A percentile compares a stretch with the other conserved stretches of the same genome.
phyloP scores from a whole-genome alignment of 2,888 invertebrate species.

The Drosophila recens region DNA sequence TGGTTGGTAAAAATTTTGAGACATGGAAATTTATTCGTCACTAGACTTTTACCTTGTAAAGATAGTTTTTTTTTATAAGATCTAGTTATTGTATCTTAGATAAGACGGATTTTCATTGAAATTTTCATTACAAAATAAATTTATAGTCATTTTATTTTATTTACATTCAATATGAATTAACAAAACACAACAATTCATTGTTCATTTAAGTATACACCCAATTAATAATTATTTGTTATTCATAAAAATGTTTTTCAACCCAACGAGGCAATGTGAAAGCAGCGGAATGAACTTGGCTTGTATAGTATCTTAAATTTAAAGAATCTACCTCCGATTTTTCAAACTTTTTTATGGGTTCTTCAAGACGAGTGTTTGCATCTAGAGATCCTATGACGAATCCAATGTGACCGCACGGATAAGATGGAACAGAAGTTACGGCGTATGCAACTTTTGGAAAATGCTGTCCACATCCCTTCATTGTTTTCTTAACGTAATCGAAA shows the following conservation, averaged over 20 bases:
- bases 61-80: no score
- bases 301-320: conserved; percentile 94
- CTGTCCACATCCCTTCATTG: conserved; percentile 90
- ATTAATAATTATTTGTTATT: conserved; percentile 35
- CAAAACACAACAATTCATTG: conserved; percentile 1
- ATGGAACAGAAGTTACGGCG: conserved; percentile 94
- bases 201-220: not conserved
- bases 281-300: conserved; percentile 92
- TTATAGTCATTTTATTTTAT: conserved; percentile 17
- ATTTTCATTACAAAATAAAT: not conserved
- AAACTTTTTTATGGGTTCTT: conserved; percentile 88
- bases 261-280: conserved; percentile 95
- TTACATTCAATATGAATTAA: conserved; percentile 9
- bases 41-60: no score
- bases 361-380: conserved; percentile 87
- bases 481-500: conserved; percentile 90
- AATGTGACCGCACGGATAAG: conserved; percentile 98
- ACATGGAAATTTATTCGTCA: no score
- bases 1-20: no score
- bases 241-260: conserved; percentile 85
- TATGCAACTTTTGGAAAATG: conserved; percentile 93
- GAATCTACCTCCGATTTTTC: conserved; percentile 88
- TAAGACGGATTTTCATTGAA: no score
- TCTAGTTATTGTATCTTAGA: no score
- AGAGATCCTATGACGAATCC: conserved; percentile 96